Base-by-base conservation (phyloP, 2,888 invertebrate genomes). In the Ctena decussata region DNA sequence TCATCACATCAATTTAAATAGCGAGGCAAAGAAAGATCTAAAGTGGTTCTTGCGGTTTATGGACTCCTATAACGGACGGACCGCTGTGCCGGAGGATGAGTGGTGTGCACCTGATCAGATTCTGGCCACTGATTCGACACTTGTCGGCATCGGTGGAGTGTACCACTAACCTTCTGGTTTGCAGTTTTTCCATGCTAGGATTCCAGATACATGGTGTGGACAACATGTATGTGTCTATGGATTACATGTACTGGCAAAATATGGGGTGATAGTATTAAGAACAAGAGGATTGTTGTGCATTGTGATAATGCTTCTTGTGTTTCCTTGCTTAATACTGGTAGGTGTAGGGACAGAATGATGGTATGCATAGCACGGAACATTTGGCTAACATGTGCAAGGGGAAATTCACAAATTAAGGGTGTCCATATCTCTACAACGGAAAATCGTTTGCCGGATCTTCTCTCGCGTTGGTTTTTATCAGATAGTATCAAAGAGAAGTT, bases 1-100 rank as follows among this genome's bases (percentile, higher is more conserved):
- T 35, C 75, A 75, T 39, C 75, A 75, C 18, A 39, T 75, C 0
- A 75, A 75, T n/a, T 75, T 75, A 24, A 75, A 75, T 57, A 30
- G 21, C 0, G 53, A 76, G 24, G 65, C 60, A 0, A 75, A 57
- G 24, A 49, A 57, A 39, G 53, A 75, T 35, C 37, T 49, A 15
- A 3, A 37, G 37, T 57, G 75, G 57, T 75, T 75, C 57, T 24
- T 75, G 30, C 53, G 57, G n/a, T 75, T 75, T 24, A 60, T 75
- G 75, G 39, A 32, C 5, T 11, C 3, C 2, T 75, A 37, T 30
- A 75, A 75, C 57, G 75, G 75, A n/a, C 41, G 39, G 60, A 75
- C 57, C 3, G 39, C 75, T 5, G 57, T 75, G 37, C 75, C 75
- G 1, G 75, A 75, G 21, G 57, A 75, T 41, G 21, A 24, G 6